phyloP scores from a whole-genome alignment of 2,113 vertebrate species.

The Merops nubicus region DNA sequence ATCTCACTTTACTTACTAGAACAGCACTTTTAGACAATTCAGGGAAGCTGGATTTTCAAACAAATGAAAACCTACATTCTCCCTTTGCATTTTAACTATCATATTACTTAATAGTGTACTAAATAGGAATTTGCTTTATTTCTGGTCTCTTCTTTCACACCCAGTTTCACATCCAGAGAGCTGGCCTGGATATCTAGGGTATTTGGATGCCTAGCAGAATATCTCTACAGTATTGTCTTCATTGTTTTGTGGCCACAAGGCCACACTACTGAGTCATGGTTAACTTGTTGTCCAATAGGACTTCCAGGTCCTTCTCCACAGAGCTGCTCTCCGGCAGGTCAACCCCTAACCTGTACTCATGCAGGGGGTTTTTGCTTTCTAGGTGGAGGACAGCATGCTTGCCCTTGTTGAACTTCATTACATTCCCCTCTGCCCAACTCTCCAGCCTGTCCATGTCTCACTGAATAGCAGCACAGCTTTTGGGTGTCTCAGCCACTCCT shows the following conservation, averaged over 20 bases:
- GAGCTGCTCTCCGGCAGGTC: too few species aligned
- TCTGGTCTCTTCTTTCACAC: background rate
- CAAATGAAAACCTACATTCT: background rate
- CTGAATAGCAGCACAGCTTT: too few species aligned
- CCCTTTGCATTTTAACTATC: background rate
- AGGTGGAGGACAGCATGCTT: too few species aligned
- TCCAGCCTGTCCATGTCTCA: too few species aligned
- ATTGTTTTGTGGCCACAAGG: background rate
- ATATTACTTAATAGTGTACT: background rate
- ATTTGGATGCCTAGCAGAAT: background rate
- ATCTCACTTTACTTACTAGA: background rate
- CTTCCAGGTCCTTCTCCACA: too few species aligned
- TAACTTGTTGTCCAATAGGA: too few species aligned
- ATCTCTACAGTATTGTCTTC: background rate
- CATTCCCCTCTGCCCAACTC: too few species aligned
- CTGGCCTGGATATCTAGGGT: background rate
- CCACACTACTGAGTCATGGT: too few species aligned
- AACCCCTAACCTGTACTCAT: too few species aligned
- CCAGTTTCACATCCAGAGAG: background rate
- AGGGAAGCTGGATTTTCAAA: background rate
- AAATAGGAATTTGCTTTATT: background rate
- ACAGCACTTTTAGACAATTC: background rate
- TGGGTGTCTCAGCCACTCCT: too few species aligned
- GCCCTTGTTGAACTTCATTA: too few species aligned
- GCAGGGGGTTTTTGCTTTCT: too few species aligned